Evolutionary conservation across 2,888 invertebrate genomes (phyloP).

Genomic region (Rhamphomyia laevipes): DNA sequence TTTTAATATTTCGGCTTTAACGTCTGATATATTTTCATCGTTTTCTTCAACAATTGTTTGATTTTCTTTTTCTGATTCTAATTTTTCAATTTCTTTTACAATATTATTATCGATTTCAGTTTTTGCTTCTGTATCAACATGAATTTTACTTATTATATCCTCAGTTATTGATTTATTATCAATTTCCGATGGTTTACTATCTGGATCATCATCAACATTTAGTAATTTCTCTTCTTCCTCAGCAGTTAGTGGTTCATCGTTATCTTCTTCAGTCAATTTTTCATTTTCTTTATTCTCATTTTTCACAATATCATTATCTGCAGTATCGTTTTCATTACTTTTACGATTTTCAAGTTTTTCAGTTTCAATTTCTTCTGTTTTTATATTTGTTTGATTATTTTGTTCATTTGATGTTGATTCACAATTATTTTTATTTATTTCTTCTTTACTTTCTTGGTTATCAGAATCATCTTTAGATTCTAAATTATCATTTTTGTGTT

Average conservation of each 20-base stretch:
- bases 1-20: conserved; percentile 3
- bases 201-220: not conserved
- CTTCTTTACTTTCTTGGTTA: conserved; percentile 5
- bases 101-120: conserved; percentile 11
- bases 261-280: conserved; percentile 29
- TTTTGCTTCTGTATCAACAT: conserved; percentile 8
- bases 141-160: conserved; percentile 2
- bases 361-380: conserved; percentile 17
- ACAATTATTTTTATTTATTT: not conserved
- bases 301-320: conserved; percentile 2
- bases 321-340: not conserved
- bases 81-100: conserved; percentile 2
- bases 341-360: conserved; percentile 9
- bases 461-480: conserved; percentile 21
- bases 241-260: not conserved
- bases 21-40: conserved; percentile 6
- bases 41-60: not conserved
- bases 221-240: conserved; percentile 1
- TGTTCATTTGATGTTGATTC: conserved; percentile 20
- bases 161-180: not conserved
- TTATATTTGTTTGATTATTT: conserved; percentile 25
- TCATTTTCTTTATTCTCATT: conserved; percentile 16
- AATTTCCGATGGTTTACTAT: not conserved
- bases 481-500: not conserved
- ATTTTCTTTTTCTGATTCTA: conserved; percentile 8